phyloP scores from a whole-genome alignment of 2,113 vertebrate species.

The Chaetodon auriga region DNA sequence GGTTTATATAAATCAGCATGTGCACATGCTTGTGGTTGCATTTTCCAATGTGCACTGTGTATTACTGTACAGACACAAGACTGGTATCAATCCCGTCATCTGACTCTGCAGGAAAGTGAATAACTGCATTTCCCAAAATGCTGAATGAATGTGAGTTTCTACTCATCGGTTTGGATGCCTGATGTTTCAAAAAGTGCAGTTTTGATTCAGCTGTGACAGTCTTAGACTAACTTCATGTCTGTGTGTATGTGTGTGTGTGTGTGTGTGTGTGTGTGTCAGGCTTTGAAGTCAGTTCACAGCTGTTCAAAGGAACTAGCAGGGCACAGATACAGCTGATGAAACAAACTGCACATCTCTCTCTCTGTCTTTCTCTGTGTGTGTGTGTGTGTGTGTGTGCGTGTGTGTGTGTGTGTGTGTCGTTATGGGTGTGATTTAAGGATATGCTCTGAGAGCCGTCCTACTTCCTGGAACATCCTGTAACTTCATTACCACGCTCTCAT shows the following conservation, averaged over 20 bases:
- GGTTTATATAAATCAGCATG: too few species aligned
- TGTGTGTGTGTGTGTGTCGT: constrained; percentile 31
- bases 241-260: constrained; percentile 37
- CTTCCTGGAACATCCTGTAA: constrained; percentile 81
- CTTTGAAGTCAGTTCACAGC: constrained; percentile 48
- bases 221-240: constrained; percentile 28
- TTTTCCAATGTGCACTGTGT: neutral
- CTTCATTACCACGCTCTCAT: constrained; percentile 73
- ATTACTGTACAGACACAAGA: neutral
- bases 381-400: constrained; percentile 20
- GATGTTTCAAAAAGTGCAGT: constrained; percentile 4
- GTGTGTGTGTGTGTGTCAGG: constrained; percentile 13
- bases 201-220: constrained; percentile 23
- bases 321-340: constrained; percentile 52
- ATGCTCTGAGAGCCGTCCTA: constrained; percentile 31
- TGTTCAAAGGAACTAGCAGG: constrained; percentile 46
- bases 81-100: neutral
- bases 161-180: neutral
- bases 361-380: too few species aligned
- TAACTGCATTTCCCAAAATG: neutral
- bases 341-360: constrained; percentile 39
- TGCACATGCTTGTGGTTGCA: too few species aligned
- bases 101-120: neutral
- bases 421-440: constrained; percentile 56
- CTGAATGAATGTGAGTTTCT: neutral